Percentiles rank a stretch among this genome's conserved stretches.
These are phyloP conservation scores for Capitulum mitella DNA, from an alignment of 2,888 invertebrate genomes.

Conservation along the genomic window DNA sequence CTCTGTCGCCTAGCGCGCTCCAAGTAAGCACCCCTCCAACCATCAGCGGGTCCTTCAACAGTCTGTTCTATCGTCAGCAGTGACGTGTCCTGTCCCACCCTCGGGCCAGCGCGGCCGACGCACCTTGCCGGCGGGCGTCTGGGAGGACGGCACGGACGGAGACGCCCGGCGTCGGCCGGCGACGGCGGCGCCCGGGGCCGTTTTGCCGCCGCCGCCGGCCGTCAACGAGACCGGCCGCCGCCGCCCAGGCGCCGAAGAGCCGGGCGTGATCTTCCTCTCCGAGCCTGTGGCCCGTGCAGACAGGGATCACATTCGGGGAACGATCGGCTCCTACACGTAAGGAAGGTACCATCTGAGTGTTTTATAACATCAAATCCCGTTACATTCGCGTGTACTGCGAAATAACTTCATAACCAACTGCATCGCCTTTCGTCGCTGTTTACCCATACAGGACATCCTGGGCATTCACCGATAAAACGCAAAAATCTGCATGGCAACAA, in stretches of 20 bases:
- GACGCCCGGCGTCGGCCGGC: background rate
- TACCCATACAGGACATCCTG: no score
- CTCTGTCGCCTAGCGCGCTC: background rate
- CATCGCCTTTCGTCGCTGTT: no score
- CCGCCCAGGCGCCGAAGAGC: background rate
- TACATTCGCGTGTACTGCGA: no score
- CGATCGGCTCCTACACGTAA: no score
- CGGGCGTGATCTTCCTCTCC: background rate
- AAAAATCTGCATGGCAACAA: no score
- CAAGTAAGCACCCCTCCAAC: no score
- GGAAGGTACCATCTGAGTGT: no score
- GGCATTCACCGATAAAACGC: no score
- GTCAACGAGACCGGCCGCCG: background rate
- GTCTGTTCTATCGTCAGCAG: background rate
- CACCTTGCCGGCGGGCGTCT: background rate
- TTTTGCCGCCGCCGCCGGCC: background rate
- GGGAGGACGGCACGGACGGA: background rate
- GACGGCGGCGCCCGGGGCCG: no score
- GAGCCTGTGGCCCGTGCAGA: background rate
- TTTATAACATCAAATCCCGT: no score
- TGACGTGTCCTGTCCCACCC: background rate
- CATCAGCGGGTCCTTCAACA: slow-evolving; percentile 15
- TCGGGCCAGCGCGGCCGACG: background rate
- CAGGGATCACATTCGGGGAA: no score
- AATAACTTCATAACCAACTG: no score